These are phyloP conservation scores for Rhabdophis nuchalis DNA, from an alignment of 2,797 vertebrate genomes.

Conservation along the genomic window DNA sequence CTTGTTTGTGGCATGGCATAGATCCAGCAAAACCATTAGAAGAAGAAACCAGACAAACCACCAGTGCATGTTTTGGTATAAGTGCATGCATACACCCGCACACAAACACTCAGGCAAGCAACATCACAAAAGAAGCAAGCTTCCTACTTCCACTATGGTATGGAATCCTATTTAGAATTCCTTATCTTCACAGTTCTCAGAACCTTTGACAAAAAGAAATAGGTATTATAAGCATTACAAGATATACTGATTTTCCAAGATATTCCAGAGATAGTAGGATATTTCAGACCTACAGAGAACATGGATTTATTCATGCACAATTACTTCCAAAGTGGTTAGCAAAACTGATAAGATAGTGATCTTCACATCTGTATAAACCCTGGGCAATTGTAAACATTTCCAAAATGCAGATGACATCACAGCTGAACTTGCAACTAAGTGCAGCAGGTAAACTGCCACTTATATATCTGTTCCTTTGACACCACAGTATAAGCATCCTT, in stretches of 20 bases:
- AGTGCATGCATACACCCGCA: background rate
- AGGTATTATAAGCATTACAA: background rate
- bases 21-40: slow-evolving; percentile 46
- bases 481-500: background rate
- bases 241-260: background rate
- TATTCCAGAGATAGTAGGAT: background rate
- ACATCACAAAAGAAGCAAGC: background rate
- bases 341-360: background rate
- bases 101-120: background rate
- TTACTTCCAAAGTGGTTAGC: background rate
- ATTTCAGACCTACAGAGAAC: background rate
- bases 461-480: background rate
- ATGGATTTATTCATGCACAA: background rate
- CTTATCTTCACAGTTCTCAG: background rate
- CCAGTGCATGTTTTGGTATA: background rate
- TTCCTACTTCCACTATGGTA: background rate
- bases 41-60: slow-evolving; percentile 14
- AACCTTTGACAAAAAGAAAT: background rate
- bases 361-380: background rate
- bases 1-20: slow-evolving; percentile 44
- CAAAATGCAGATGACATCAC: background rate
- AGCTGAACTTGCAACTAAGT: background rate
- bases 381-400: background rate
- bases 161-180: background rate
- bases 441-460: background rate